phyloP scores from a whole-genome alignment of 2,797 vertebrate species.

The Peromyscus attwateri region DNA sequence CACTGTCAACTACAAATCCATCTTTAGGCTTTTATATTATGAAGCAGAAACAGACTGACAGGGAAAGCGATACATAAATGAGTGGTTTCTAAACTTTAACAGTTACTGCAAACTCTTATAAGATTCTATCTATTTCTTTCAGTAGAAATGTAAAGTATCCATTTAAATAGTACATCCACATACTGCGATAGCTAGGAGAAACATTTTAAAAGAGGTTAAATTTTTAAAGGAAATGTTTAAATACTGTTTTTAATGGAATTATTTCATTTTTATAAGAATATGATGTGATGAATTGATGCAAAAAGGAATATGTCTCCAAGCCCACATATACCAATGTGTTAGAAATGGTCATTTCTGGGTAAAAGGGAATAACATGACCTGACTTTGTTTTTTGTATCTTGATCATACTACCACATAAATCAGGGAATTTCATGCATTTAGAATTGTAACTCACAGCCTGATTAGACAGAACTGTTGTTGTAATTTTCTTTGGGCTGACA shows the following conservation, averaged over 20 bases:
- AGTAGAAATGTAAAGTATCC: conserved; percentile 31
- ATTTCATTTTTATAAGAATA: conserved; percentile 46
- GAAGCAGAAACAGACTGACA: background rate
- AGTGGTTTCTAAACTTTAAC: conserved; percentile 52
- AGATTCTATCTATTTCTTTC: background rate
- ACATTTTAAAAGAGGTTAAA: conserved; percentile 32
- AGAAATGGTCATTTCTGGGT: background rate
- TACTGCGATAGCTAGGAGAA: background rate
- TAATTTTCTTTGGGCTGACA: background rate
- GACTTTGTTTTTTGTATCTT: background rate
- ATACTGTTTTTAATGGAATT: background rate
- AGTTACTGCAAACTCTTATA: conserved; percentile 43
- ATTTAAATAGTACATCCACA: conserved; percentile 13
- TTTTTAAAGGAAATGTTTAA: conserved; percentile 53
- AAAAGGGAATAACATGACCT: background rate
- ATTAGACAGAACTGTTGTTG: conserved; percentile 20
- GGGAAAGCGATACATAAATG: conserved; percentile 27
- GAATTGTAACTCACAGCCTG: conserved; percentile 34
- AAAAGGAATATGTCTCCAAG: conserved; percentile 30
- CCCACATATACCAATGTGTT: conserved; percentile 37
- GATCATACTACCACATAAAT: background rate
- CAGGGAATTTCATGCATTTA: conserved; percentile 33
- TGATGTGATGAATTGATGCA: background rate
- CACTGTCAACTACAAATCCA: conserved; percentile 6
- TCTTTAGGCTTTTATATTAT: background rate